Evolutionary conservation across 2,888 invertebrate genomes (phyloP), one percentile per base, ranked within the genome.

Genomic region (Strigamia maritima): DNA sequence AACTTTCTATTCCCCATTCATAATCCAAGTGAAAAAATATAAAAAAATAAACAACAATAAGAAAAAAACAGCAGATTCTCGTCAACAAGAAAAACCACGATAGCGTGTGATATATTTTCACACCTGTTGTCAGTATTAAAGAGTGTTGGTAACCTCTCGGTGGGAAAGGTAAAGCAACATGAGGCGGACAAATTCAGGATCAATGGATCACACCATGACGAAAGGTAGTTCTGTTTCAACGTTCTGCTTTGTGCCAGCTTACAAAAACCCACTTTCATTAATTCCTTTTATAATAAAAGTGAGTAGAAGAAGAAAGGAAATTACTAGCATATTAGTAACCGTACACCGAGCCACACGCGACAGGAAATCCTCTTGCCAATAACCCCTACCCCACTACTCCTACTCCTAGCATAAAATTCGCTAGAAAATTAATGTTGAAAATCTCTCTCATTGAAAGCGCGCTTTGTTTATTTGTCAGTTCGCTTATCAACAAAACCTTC

Each of bases 311-410:
- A 74, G 12, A 75, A 35, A n/a, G 40, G 38, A 75, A 35, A 75
- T 75, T 40, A 75, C 38, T 75, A 75, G 40, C 35, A 28, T 40
- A 75, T 75, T 75, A 40, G 40, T 75, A 40, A 75, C 19, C 76
- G 35, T 35, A 75, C 35, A 28, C 38, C 35, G 76, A 75, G 28
- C 70, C 70, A n/a, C 70, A 70, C 70, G 70, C 70, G 70, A 70
- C 70, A 70, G 70, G 70, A 70, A 70, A 70, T 70, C 70, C 70
- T 70, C 28, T 70, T 54, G 54, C 22, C 54, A 54, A 54, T 54
- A 19, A 54, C 44, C 3, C n/a, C 54, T 4, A 3, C 54, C 1
- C 54, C n/a, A n/a, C 54, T 54, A 19, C 54, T 19, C 16, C 19
- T n/a, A 3, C 4, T n/a, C 14, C 0, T 44, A 12, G 14, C 10